These are phyloP conservation scores for Platysternon megacephalum DNA, from an alignment of 2,113 vertebrate genomes.

Conservation along the genomic window DNA sequence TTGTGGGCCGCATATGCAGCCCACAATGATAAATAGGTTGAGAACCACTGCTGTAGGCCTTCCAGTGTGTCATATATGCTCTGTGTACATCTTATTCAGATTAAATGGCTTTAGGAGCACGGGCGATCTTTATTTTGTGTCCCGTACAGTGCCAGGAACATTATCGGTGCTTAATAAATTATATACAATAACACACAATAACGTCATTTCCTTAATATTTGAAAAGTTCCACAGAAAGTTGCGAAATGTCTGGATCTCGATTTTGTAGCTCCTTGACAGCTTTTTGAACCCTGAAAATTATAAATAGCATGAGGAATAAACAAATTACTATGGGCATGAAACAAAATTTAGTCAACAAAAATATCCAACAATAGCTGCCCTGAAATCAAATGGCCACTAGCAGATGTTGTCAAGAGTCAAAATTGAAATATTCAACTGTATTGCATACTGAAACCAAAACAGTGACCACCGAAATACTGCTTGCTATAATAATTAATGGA, in stretches of 20 bases:
- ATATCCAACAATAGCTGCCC: not conserved
- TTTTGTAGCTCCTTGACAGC: constrained; percentile 38
- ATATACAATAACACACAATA: not conserved
- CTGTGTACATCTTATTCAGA: not conserved
- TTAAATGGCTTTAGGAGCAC: not conserved
- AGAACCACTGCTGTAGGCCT: not conserved
- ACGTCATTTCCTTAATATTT: not conserved
- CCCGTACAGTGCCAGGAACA: not conserved
- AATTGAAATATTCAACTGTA: not conserved
- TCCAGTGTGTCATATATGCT: not conserved
- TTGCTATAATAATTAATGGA: not conserved
- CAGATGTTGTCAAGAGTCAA: not conserved
- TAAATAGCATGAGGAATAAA: constrained; percentile 44
- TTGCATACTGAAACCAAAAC: not conserved
- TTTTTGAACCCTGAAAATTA: constrained; percentile 37
- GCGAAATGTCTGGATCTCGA: not conserved
- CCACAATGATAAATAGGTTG: too few relatives aligned
- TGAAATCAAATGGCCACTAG: constrained; percentile 16
- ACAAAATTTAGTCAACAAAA: constrained; percentile 32
- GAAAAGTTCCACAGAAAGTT: not conserved
- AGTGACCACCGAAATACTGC: not conserved
- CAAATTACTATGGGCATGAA: constrained; percentile 32
- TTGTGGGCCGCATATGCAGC: too few relatives aligned
- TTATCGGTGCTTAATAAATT: constrained; percentile 28
- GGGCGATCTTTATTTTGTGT: not conserved